Evolutionary conservation across 2,113 vertebrate genomes (phyloP).

Genomic region (Amazona guildingii): DNA sequence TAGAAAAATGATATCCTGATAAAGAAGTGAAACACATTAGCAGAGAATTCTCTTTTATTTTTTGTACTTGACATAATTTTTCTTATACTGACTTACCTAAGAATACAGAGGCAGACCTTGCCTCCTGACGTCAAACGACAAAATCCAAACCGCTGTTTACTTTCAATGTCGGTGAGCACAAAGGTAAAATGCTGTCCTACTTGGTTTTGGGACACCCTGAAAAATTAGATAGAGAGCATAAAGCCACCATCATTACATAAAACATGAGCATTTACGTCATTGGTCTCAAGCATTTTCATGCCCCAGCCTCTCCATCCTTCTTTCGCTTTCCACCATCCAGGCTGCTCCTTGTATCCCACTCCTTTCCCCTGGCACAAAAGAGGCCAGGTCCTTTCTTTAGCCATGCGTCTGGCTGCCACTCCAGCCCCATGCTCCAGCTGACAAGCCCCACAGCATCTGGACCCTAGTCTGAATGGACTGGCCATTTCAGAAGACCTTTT

Average conservation of each 20-base stretch:
- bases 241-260: not conserved
- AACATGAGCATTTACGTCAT: not conserved
- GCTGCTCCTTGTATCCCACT: not conserved
- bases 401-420: fast-evolving
- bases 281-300: not conserved
- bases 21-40: not conserved
- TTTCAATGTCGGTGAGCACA: constrained; percentile 95
- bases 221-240: not conserved
- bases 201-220: constrained; percentile 89
- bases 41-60: not conserved
- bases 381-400: not conserved
- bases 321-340: not conserved
- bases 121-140: constrained; percentile 93
- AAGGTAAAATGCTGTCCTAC: constrained; percentile 99
- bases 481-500: not conserved
- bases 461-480: fast-evolving
- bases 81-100: constrained; percentile 82
- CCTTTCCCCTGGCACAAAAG: no score
- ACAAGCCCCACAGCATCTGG: fast-evolving
- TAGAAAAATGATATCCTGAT: not conserved
- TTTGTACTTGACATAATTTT: not conserved
- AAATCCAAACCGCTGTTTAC: constrained; percentile 97
- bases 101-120: constrained; percentile 90
- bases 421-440: fast-evolving
- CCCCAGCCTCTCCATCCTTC: not conserved